Evolutionary conservation across 2,113 vertebrate genomes (phyloP).

Genomic region (Perca fluviatilis): DNA sequence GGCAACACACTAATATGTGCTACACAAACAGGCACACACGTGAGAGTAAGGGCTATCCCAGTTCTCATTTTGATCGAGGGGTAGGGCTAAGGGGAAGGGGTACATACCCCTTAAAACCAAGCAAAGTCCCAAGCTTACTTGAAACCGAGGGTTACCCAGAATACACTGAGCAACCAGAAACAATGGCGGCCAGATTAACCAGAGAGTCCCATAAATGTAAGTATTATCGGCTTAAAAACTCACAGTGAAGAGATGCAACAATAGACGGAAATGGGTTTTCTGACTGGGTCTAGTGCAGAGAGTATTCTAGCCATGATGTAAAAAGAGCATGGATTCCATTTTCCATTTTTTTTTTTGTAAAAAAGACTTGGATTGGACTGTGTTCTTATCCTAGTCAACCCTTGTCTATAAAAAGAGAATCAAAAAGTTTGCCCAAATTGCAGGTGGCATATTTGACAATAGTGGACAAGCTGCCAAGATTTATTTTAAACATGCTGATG

Average conservation of each 20-base stretch:
- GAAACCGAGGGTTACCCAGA: too few species aligned
- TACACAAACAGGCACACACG: background rate
- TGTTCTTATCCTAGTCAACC: background rate
- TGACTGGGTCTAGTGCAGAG: background rate
- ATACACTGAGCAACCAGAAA: too few species aligned
- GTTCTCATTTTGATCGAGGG: too few species aligned
- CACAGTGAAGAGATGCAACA: background rate
- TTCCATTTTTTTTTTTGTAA: background rate
- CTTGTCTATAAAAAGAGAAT: background rate
- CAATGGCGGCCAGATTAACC: too few species aligned
- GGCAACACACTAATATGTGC: background rate
- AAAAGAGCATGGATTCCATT: background rate
- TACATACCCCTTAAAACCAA: too few species aligned
- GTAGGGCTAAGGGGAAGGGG: too few species aligned
- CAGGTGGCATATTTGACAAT: background rate
- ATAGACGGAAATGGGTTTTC: background rate
- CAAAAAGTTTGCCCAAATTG: background rate
- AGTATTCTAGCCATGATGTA: background rate
- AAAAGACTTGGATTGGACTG: background rate
- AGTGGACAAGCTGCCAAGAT: background rate
- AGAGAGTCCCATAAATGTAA: too few species aligned
- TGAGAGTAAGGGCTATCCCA: too few species aligned
- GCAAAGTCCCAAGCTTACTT: too few species aligned
- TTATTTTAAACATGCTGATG: background rate
- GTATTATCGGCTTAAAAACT: background rate